phyloP scores from a whole-genome alignment of 37 sponge, comb jelly and placozoan genomes.

The Eunapius fragilis region DNA sequence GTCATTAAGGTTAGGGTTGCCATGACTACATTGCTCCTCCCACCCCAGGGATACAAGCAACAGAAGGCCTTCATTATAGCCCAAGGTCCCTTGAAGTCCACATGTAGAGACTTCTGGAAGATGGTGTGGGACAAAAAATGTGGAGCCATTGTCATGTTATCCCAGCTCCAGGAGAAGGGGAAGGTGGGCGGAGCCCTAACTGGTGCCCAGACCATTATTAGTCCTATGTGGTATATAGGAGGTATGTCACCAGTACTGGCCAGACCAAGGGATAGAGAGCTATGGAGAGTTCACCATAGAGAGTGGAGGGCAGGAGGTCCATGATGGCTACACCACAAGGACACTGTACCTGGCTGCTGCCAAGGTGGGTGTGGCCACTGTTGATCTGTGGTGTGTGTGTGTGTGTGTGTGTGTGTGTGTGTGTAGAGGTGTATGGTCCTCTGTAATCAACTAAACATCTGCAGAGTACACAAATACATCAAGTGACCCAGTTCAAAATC shows the following conservation, averaged over 20 bases:
- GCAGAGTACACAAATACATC: slow-evolving; percentile 1
- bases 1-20: background rate
- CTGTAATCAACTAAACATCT: too few relatives aligned
- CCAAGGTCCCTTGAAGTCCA: slow-evolving; percentile 18
- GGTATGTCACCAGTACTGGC: slow-evolving; percentile 55
- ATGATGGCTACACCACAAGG: slow-evolving; percentile 30
- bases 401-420: background rate
- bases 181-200: background rate
- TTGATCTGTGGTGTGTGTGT: background rate
- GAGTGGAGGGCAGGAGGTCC: background rate
- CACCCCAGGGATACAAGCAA: slow-evolving; percentile 29
- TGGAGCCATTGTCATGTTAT: slow-evolving; percentile 5
- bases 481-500: slow-evolving; percentile 60
- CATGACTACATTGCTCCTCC: background rate
- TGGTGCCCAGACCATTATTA: background rate
- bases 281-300: slow-evolving; percentile 44
- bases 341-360: slow-evolving; percentile 26
- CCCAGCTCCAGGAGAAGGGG: slow-evolving; percentile 6
- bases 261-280: slow-evolving; percentile 7
- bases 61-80: slow-evolving; percentile 37
- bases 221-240: background rate
- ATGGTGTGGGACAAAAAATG: slow-evolving; percentile 18
- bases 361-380: slow-evolving; percentile 40
- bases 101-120: slow-evolving; percentile 39
- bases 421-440: too few relatives aligned